Base-by-base conservation (phyloP, 2,113 vertebrate genomes). In the Notarius lentiginosus region DNA sequence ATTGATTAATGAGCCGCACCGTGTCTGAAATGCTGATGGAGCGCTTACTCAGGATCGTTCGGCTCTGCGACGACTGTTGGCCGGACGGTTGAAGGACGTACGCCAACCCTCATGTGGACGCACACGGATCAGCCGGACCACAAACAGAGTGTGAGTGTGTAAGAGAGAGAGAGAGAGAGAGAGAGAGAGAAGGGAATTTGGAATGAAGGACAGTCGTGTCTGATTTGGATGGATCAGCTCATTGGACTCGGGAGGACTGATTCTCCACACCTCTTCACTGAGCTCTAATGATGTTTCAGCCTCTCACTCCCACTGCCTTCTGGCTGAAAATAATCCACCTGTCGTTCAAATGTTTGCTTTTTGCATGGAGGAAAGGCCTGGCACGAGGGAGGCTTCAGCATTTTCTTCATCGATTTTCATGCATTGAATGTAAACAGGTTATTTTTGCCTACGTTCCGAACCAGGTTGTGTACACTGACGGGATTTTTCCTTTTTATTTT, bases 211-310 rank as follows among this genome's bases (percentile, higher is more conserved):
- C 80, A 73, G 85, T 86, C 79, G 34, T 51, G 65, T 27, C 79
- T 75, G 85, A 82, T 82, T 76, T 76, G 86, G 66, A 81, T 76
- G 60, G 81, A 34, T 53, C 49, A 49, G 51, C 77, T 80, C 51
- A 72, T 24, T 66, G 76, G 75, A 73, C 66, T 53, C 66, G 15
- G 68, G 68, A 84, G 55, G 55, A 84, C 70, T 17, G 77, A 65
- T 87, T 89, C 58, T 87, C 88, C 58, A 80, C 77, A 88, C 66
- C 83, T 65, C 83, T 65, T 27, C 68, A 22, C 47, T 77, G n/a
- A 66, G 80, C 58, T 65, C 70, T 85, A 63, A 85, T 85, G 47
- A 81, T 79, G 41, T 49, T 66, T 55, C 24, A 41, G 87, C 65
- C 56, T 81, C 49, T 79, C 24, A 27, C 58, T 84, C 63, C 66